Base-by-base conservation (phyloP, 2,113 vertebrate species). In the Zosterops pallidus region DNA sequence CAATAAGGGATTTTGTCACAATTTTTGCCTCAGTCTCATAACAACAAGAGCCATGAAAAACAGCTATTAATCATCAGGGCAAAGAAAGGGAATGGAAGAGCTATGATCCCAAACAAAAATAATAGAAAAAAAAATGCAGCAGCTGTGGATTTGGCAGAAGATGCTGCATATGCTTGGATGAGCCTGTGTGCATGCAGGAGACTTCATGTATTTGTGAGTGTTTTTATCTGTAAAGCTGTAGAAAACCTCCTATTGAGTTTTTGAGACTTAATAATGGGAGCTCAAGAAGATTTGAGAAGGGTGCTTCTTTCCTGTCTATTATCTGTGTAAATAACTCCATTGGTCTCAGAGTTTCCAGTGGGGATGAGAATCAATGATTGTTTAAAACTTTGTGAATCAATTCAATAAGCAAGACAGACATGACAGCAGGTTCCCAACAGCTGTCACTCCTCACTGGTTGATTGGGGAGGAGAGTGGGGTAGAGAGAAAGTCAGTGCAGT, bases 341-440 rank as follows among this genome's bases (percentile, higher is more conserved):
- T 89, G 87, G 89, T 94, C 62, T 93, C 82, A 71, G 42, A 82
- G 62, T 91, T 78, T 91, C 70, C 80, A 69, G 42, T 83, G 47
- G 72, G 55, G 63, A 93, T 89, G 52, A 78, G 49, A 96, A 95
- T 94, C 91, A 83, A 80, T 94, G 92, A 94, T 88, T 0, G 0
- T 95, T 95, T 92, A 90, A 96, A 97, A 91, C 80, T 93, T 94
- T 90, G 75, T 77, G 63, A 93, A 93, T 96, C 74, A 91, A 87
- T 96, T 90, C 10, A 7, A 65, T 91, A 85, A 92, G 85, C 63
- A 87, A 85, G 91, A 93, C 39, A 89, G 67, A 79, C 78, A 52
- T 56, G 69, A 81, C 63, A 75, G 35, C 53, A 90, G 17, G 64
- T 92, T 84, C 74, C n/a, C 3, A 3, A 55, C 46, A 89, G 41